Conservation (phyloP, 2,797 vertebrate genomes). For the Coluber constrictor region DNA sequence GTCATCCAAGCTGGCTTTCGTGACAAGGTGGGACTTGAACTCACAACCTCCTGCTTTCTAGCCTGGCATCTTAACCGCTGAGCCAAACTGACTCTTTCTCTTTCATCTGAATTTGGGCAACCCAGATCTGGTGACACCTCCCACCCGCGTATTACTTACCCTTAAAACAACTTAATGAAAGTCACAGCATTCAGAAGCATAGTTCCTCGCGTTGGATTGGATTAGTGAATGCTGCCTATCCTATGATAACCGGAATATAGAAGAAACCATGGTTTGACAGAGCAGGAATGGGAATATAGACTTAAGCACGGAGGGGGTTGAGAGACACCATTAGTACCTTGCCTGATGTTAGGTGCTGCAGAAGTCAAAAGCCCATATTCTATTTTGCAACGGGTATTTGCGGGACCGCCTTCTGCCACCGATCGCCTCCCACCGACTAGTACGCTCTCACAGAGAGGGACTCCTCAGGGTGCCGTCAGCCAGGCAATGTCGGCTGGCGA, state of each 20-base stretch:
- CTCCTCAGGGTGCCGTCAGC: too few species aligned
- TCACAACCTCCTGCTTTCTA: background rate
- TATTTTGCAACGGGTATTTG: constrained; percentile 48
- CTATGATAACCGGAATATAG: background rate
- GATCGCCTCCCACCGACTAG: too few species aligned
- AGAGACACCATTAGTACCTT: background rate
- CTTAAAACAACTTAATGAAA: background rate
- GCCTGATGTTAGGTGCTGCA: background rate
- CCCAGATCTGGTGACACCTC: background rate
- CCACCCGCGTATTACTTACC: background rate
- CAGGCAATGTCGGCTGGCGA: too few species aligned
- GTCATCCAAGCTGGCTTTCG: background rate
- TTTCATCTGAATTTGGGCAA: background rate
- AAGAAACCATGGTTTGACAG: background rate
- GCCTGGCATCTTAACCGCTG: background rate
- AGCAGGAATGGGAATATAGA: background rate
- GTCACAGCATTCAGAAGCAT: background rate
- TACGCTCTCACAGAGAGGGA: too few species aligned
- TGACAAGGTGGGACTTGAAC: background rate
- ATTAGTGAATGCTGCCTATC: background rate
- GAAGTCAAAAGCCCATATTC: constrained; percentile 36
- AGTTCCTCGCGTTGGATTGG: background rate
- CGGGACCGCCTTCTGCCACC: too few species aligned
- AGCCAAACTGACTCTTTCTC: background rate
- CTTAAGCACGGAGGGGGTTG: background rate